A percentile compares a stretch with the other conserved stretches of the same genome.
Conservation (phyloP, 2,888 invertebrate species). For the Cerastoderma edule region DNA sequence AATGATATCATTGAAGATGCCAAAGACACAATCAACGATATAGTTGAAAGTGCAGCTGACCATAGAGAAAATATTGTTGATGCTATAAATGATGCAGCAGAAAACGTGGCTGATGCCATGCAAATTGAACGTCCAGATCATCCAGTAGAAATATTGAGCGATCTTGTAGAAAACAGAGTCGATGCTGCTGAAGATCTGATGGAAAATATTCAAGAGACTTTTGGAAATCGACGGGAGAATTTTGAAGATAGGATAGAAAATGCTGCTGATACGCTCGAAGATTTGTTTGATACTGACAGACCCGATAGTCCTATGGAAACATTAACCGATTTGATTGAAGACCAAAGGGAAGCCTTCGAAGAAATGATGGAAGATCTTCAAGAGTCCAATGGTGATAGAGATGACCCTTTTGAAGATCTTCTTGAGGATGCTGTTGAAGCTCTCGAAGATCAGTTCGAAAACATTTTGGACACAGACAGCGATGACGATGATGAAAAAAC, state of each 20-base stretch:
- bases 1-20: conserved; percentile 46
- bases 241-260: conserved; percentile 19
- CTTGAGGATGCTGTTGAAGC: conserved; percentile 15
- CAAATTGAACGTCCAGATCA: conserved; percentile 7
- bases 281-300: no score
- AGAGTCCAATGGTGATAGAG: not conserved
- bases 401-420: conserved; percentile 20
- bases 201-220: conserved; percentile 18
- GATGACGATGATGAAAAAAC: conserved; percentile 2
- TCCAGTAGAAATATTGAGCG: conserved; percentile 23
- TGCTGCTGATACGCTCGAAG: conserved; percentile 14
- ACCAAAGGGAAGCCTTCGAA: no score
- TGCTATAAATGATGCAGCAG: conserved; percentile 14
- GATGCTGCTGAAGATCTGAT: conserved; percentile 22
- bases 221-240: conserved; percentile 22
- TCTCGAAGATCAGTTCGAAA: conserved; percentile 5
- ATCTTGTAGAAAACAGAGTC: conserved; percentile 25
- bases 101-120: conserved; percentile 14
- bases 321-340: no score
- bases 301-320: no score
- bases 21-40: conserved; percentile 39
- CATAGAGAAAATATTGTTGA: conserved; percentile 27
- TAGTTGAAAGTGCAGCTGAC: conserved; percentile 31
- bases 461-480: conserved; percentile 4
- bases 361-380: conserved; percentile 5